These are phyloP conservation scores for Florisuga fusca DNA, from an alignment of 2,797 vertebrate genomes.

Conservation along the genomic window DNA sequence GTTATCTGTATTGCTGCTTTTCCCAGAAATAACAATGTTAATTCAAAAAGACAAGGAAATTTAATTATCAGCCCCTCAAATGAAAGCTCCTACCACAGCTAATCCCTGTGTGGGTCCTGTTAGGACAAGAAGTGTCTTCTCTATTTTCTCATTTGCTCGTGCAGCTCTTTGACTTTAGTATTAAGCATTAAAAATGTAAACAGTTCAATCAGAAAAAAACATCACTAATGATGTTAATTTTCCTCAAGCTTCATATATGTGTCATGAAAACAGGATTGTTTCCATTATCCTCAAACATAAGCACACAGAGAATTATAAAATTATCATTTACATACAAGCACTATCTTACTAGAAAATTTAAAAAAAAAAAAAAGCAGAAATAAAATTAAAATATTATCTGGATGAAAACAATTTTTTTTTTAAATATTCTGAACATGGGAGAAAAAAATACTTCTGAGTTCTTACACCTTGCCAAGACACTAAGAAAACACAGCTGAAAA, in stretches of 20 bases:
- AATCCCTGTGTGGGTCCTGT: neutral
- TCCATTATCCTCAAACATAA: conserved; percentile 40
- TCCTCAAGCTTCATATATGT: neutral
- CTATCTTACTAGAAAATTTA: neutral
- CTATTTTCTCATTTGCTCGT: conserved; percentile 8
- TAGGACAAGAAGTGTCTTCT: neutral
- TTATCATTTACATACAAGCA: neutral
- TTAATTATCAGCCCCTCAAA: conserved; percentile 23
- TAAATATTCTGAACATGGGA: neutral
- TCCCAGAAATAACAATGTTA: conserved; percentile 26
- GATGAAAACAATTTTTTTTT: neutral
- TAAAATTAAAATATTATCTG: neutral
- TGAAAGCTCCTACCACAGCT: neutral
- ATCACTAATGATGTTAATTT: neutral
- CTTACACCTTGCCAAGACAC: conserved; percentile 27
- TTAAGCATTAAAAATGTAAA: conserved; percentile 46
- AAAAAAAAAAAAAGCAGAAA: neutral
- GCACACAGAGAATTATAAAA: neutral
- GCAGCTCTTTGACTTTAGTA: neutral
- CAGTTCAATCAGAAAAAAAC: neutral
- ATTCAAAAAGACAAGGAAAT: conserved; percentile 32
- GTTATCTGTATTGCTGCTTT: neutral
- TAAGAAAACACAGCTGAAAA: conserved; percentile 7
- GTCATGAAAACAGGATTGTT: neutral
- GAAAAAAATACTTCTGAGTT: conserved; percentile 4